A percentile compares a stretch with the other conserved stretches of the same genome.
phyloP scores from a whole-genome alignment of 2,888 invertebrate genomes.

The Acrocera orbiculus region DNA sequence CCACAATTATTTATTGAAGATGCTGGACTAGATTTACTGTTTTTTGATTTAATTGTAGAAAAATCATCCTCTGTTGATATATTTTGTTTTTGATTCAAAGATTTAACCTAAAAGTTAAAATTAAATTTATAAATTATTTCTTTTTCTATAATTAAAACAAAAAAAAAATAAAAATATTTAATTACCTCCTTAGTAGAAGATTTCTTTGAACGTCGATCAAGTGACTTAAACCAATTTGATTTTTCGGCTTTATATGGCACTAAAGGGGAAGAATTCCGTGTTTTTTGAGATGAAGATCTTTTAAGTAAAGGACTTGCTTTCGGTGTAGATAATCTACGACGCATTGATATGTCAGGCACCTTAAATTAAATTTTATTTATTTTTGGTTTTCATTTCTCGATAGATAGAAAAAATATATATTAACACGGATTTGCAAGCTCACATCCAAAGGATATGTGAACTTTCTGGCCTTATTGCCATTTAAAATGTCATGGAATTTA shows the following conservation, averaged over 20 bases:
- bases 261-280: constrained; percentile 28
- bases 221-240: constrained; percentile 63
- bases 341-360: constrained; percentile 43
- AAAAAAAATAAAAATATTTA: not conserved
- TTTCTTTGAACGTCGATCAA: constrained; percentile 54
- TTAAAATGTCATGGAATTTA: not conserved
- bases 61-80: constrained; percentile 13
- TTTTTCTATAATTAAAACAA: not conserved
- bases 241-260: constrained; percentile 33
- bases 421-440: not conserved
- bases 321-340: constrained; percentile 58
- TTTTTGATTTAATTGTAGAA: constrained; percentile 11
- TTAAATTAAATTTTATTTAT: constrained; percentile 5
- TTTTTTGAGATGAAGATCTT: constrained; percentile 36
- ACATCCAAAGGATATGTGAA: not conserved
- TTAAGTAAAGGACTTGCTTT: constrained; percentile 49
- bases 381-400: no score
- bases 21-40: constrained; percentile 11
- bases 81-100: constrained; percentile 11
- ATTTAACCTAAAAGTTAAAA: constrained; percentile 9
- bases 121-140: not conserved
- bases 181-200: constrained; percentile 32
- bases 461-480: not conserved
- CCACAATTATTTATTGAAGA: constrained; percentile 14
- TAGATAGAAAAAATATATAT: no score